These are phyloP conservation scores for Agrotis ipsilon DNA, from an alignment of 2,888 invertebrate species.

Conservation along the genomic window DNA sequence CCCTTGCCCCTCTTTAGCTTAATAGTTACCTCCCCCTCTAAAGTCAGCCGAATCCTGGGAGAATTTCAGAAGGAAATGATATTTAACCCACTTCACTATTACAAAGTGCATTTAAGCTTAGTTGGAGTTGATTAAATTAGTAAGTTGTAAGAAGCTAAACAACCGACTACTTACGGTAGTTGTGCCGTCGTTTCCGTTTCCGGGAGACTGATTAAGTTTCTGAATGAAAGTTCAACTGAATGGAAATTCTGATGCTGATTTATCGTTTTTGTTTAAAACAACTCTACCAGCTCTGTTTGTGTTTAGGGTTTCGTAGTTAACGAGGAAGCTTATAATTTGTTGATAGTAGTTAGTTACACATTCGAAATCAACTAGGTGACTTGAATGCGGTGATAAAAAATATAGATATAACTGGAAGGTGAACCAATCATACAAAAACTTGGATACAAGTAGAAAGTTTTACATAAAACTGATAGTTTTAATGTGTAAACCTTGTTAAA, in stretches of 20 bases:
- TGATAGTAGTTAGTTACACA: too few relatives aligned
- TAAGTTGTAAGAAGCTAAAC: constrained; percentile 17
- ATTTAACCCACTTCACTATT: constrained; percentile 23
- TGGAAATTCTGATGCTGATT: constrained; percentile 1
- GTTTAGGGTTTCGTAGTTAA: too few relatives aligned
- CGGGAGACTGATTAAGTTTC: constrained; percentile 2
- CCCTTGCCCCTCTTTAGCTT: background rate
- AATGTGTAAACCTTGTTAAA: too few relatives aligned
- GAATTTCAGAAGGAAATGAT: constrained; percentile 34
- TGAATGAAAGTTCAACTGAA: background rate
- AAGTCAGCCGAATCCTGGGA: constrained; percentile 12
- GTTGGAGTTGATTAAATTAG: constrained; percentile 35
- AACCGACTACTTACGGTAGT: background rate
- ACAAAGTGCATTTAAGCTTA: constrained; percentile 37
- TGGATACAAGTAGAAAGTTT: background rate
- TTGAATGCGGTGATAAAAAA: background rate
- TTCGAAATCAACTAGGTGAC: background rate
- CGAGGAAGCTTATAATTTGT: too few relatives aligned
- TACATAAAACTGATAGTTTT: background rate
- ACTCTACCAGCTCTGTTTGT: too few relatives aligned
- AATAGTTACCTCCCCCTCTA: background rate
- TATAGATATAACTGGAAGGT: background rate
- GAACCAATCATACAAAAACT: background rate
- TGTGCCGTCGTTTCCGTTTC: background rate
- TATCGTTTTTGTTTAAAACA: background rate